Conservation (phyloP, 2,797 vertebrate species). For the Neoniphon sammara region DNA sequence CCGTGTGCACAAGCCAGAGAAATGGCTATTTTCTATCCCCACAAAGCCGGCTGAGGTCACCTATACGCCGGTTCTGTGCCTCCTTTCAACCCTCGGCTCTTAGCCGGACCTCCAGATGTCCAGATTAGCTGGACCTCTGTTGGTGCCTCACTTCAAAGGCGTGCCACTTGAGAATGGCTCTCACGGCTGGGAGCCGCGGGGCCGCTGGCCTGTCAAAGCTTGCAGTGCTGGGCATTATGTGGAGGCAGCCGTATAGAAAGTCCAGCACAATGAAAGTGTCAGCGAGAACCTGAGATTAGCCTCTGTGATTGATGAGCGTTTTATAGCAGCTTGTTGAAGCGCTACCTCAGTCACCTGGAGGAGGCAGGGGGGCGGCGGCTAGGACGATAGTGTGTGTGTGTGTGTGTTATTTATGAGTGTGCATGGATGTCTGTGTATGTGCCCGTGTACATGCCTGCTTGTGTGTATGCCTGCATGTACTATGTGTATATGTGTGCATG, state of each 20-base stretch:
- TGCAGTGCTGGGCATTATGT: slow-evolving; percentile 72
- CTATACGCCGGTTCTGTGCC: slow-evolving; percentile 13
- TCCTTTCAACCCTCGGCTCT: slow-evolving; percentile 22
- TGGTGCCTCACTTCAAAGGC: slow-evolving; percentile 67
- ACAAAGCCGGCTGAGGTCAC: slow-evolving; percentile 42
- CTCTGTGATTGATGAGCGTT: slow-evolving; percentile 80
- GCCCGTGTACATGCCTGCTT: no score
- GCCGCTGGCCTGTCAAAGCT: slow-evolving; percentile 67
- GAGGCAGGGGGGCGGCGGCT: slow-evolving; percentile 32
- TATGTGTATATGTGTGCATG: background rate
- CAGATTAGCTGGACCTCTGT: slow-evolving; percentile 61
- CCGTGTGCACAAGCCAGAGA: slow-evolving; percentile 2
- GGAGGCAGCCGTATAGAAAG: slow-evolving; percentile 77
- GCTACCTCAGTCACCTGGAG: slow-evolving; percentile 74
- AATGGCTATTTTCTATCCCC: slow-evolving; percentile 21
- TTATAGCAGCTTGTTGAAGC: slow-evolving; percentile 74
- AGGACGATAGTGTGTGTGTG: background rate
- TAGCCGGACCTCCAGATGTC: slow-evolving; percentile 67
- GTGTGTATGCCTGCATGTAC: background rate
- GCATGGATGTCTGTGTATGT: background rate
- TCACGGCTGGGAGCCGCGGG: slow-evolving; percentile 63
- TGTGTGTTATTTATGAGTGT: background rate
- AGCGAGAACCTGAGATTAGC: slow-evolving; percentile 79
- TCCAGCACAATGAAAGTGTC: slow-evolving; percentile 80
- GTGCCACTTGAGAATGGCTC: slow-evolving; percentile 63